Conservation (phyloP, 1,140 invertebrate species). For the Geopemphigus sp. region DNA sequence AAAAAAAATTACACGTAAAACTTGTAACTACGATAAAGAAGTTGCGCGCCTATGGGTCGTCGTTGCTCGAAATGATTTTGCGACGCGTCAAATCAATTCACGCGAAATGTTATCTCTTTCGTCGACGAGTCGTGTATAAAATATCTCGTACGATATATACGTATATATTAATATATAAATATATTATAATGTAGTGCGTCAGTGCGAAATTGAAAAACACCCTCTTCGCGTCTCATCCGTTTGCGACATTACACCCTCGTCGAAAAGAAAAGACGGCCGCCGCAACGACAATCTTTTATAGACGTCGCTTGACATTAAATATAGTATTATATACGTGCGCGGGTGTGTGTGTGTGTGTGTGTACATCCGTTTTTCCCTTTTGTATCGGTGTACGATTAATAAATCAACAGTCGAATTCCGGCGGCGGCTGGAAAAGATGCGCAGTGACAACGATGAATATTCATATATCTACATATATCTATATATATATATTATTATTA, state of each 20-base stretch:
- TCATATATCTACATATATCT: slow-evolving; percentile 21
- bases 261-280: slow-evolving; percentile 18
- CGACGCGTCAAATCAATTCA: background rate
- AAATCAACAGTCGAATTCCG: slow-evolving; percentile 50
- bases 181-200: background rate
- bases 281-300: slow-evolving; percentile 42
- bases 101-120: background rate
- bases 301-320: slow-evolving; percentile 17
- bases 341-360: no score
- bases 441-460: slow-evolving; percentile 46
- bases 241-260: background rate
- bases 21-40: no score
- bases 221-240: background rate
- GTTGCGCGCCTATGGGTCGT: no score
- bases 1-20: no score
- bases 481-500: no score
- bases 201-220: slow-evolving; percentile 39
- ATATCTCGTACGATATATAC: no score
- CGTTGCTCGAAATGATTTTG: no score
- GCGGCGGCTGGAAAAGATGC: slow-evolving; percentile 43
- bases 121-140: background rate
- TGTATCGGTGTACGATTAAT: slow-evolving; percentile 45
- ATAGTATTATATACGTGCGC: slow-evolving; percentile 15
- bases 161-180: background rate
- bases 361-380: background rate